A percentile compares a stretch with the other conserved stretches of the same genome.
Conservation (phyloP, 92 coral and sea anemone genomes). For the Actinostola sp. region DNA sequence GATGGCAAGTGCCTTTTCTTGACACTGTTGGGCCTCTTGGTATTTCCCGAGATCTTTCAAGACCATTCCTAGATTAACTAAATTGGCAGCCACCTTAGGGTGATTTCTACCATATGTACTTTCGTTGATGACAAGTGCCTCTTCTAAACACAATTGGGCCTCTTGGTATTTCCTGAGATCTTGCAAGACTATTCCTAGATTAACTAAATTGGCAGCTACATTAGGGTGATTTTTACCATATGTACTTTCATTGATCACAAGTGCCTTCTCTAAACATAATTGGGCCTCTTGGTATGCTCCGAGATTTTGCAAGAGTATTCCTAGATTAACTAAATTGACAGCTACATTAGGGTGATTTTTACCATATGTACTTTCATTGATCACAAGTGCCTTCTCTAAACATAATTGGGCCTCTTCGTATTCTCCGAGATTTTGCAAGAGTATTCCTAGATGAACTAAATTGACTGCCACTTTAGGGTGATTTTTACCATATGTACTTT, state of each 20-base stretch:
- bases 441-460: no score
- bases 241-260: neutral
- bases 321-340: neutral
- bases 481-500: neutral
- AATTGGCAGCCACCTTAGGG: constrained; percentile 19
- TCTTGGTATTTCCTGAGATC: neutral
- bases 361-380: neutral
- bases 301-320: neutral
- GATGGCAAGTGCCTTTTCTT: neutral
- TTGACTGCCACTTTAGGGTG: neutral
- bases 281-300: neutral
- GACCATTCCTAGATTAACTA: constrained; percentile 19
- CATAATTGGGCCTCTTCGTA: neutral
- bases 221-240: neutral
- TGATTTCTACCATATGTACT: constrained; percentile 18
- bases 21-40: neutral
- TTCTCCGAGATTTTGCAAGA: neutral
- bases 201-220: neutral
- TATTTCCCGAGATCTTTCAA: neutral
- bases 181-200: no score
- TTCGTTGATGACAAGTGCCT: neutral
- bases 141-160: neutral
- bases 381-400: neutral
- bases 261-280: no score
- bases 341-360: constrained; percentile 35